These are phyloP conservation scores for Adineta ricciae DNA, from an alignment of 2,888 invertebrate species.

Conservation along the genomic window DNA sequence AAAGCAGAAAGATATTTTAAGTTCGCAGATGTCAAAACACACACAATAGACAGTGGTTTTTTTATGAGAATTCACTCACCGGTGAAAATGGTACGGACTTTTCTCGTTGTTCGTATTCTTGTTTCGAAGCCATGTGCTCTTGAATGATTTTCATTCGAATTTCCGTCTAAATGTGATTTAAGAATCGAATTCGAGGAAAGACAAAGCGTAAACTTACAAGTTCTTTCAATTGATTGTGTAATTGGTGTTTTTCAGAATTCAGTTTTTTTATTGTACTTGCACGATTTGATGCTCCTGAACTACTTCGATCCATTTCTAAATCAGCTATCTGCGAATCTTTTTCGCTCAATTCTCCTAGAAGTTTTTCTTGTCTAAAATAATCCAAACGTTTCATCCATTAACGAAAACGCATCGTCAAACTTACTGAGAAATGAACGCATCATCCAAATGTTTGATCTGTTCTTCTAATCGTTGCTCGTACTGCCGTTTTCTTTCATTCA, in stretches of 20 bases:
- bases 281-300: neutral
- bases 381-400: neutral
- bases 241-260: constrained; percentile 32
- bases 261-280: constrained; percentile 9
- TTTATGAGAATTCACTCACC: neutral
- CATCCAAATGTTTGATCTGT: constrained; percentile 31
- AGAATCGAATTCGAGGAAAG: too few species aligned
- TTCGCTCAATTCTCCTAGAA: constrained; percentile 30
- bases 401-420: neutral
- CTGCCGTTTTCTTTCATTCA: constrained; percentile 22
- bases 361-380: constrained; percentile 28
- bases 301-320: constrained; percentile 23
- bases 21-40: neutral
- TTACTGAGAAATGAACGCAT: constrained; percentile 32
- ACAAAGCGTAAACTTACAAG: constrained; percentile 25
- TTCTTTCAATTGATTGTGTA: constrained; percentile 31
- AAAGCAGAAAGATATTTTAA: neutral
- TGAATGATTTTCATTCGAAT: constrained; percentile 33
- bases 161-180: constrained; percentile 30
- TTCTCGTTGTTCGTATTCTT: constrained; percentile 21
- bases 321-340: constrained; percentile 32
- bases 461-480: constrained; percentile 30
- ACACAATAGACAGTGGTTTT: neutral
- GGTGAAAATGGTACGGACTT: neutral
- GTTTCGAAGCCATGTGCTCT: constrained; percentile 31